Percentiles rank a stretch among this genome's conserved stretches.
phyloP scores from a whole-genome alignment of 2,113 vertebrate genomes.

The Epinephelus moara region DNA sequence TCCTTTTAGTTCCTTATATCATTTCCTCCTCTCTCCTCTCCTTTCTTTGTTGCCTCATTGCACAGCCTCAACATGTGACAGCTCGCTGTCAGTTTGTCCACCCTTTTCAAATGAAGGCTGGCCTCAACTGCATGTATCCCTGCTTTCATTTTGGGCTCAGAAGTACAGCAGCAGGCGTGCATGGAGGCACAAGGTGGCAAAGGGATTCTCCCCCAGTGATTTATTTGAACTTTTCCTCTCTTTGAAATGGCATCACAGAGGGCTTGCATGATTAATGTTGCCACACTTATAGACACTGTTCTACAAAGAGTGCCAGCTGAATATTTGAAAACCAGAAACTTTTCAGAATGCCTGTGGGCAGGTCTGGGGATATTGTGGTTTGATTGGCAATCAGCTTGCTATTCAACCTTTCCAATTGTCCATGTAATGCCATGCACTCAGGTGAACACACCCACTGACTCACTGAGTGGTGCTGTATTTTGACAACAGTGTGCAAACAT shows the following conservation, averaged over 20 bases:
- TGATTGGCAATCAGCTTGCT: constrained; percentile 62
- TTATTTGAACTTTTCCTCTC: constrained; percentile 74
- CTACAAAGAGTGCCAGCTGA: constrained; percentile 47
- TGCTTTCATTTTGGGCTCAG: constrained; percentile 46
- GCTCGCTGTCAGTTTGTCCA: constrained; percentile 24
- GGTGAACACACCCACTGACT: constrained; percentile 12
- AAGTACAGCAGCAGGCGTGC: constrained; percentile 39
- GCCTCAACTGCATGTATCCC: constrained; percentile 23
- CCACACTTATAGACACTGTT: constrained; percentile 54
- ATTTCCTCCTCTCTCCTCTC: background rate
- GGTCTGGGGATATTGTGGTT: constrained; percentile 44
- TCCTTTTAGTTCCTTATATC: background rate
- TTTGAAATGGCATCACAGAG: constrained; percentile 80
- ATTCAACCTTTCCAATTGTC: constrained; percentile 46
- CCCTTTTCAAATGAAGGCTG: constrained; percentile 46
- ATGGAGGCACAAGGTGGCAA: constrained; percentile 23
- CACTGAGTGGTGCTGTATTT: background rate
- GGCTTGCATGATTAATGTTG: constrained; percentile 73
- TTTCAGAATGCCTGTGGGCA: constrained; percentile 29
- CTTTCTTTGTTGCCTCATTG: constrained; percentile 26
- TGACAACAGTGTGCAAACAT: constrained; percentile 22
- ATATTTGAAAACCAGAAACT: constrained; percentile 56
- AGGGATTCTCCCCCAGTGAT: constrained; percentile 64
- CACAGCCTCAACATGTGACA: constrained; percentile 41
- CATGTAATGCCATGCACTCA: constrained; percentile 37